Evolutionary conservation across 2,888 invertebrate genomes (phyloP), one percentile per base, ranked within the genome.

Genomic region (Allolobophora icterica): DNA sequence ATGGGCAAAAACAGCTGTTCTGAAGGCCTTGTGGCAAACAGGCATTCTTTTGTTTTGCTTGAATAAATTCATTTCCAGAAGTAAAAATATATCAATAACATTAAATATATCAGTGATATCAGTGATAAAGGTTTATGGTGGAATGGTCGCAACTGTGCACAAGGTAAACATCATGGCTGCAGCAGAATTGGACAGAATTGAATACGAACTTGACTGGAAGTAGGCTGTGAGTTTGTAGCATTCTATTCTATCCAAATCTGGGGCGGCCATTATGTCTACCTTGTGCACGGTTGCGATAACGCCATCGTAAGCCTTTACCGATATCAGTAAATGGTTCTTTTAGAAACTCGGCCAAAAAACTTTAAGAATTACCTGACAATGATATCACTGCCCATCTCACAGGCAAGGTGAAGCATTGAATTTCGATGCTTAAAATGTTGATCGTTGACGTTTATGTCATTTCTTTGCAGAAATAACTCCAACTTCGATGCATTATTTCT

Each of bases 401-500:
- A 87, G 19, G 87, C 87, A 35, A 87, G 8, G 38, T 87, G 87
- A 35, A 87, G 34, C 87, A 87, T 87, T 35, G 87, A 87, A 38
- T 87, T 87, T 17, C 24, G 34, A 38, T 35, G 87, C 87, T 34
- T 87, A 38, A 87, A 87, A 34, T 87, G 34, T 35, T 35, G 35
- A 34, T 87, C 34, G 35, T 87, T 87, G 34, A 87, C 35, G 17
- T 87, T 35, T 87, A 87, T 34, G 34, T 87, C 87, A 38, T 87
- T 35, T 33, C 38, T 87, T 35, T 38, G 87, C 34, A 87, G 87
- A 24, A 34, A 38, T 11, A 35, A 38, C 38, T 87, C 24, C 34
- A 87, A 87, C 87, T 87, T 87, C 87, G 35, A 87, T 35, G 38
- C 38, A 38, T 87, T 38, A 87, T 87, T 87, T 87, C 38, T 38